Percentiles rank a stretch among this genome's conserved stretches.
Conservation (phyloP, 1,140 invertebrate species). For the Brachionus rubens region DNA sequence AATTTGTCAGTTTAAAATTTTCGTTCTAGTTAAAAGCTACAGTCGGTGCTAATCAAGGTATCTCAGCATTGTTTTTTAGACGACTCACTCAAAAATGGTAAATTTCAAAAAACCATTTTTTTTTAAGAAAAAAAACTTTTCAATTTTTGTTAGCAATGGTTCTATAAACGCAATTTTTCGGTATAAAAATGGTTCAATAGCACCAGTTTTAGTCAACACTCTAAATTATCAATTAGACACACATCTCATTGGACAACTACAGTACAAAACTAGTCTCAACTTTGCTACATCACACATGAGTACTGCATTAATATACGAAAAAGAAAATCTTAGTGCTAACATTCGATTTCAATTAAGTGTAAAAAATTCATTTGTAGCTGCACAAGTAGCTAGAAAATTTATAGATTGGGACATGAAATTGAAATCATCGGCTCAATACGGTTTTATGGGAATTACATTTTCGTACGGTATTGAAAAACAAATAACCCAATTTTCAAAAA, state of each 20-base stretch:
- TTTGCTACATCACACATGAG: constrained; percentile 28
- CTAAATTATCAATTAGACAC: constrained; percentile 42
- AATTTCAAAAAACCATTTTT: neutral
- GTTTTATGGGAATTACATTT: constrained; percentile 77
- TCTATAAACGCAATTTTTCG: constrained; percentile 13
- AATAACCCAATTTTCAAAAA: constrained; percentile 80
- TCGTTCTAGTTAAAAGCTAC: constrained; percentile 27
- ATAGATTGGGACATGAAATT: constrained; percentile 71
- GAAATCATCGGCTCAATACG: constrained; percentile 74
- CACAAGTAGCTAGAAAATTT: constrained; percentile 74
- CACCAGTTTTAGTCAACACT: neutral
- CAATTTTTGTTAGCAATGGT: constrained; percentile 23
- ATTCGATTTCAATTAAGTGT: constrained; percentile 67
- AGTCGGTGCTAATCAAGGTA: constrained; percentile 4
- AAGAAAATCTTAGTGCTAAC: constrained; percentile 23
- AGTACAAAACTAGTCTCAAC: constrained; percentile 29
- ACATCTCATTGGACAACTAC: constrained; percentile 29
- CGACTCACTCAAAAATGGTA: constrained; percentile 44
- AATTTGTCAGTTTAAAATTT: neutral
- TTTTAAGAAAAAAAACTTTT: neutral
- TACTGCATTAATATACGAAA: constrained; percentile 5
- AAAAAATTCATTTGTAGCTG: constrained; percentile 73
- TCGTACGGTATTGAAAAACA: constrained; percentile 90
- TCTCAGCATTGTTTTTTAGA: constrained; percentile 9
- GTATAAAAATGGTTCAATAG: constrained; percentile 40